Percentiles rank a stretch among this genome's conserved stretches.
Evolutionary conservation across 1,140 invertebrate species (phyloP).

Genomic region (Coenobita brevimanus): DNA sequence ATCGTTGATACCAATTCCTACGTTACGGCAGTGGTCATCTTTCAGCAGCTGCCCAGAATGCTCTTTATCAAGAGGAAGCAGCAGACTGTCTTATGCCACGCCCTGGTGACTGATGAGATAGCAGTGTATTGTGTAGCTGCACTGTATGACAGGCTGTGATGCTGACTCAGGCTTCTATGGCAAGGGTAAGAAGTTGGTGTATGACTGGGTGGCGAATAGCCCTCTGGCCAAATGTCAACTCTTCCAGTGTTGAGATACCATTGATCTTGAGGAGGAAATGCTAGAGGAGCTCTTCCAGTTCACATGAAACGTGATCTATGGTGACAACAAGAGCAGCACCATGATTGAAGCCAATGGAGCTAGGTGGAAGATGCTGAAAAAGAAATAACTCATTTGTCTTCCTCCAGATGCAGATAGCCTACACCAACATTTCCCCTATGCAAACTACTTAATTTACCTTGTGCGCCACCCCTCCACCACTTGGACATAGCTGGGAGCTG

Average conservation of each 20-base stretch:
- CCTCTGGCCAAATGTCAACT: not conserved
- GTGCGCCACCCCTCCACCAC: not conserved
- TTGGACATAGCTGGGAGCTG: not conserved
- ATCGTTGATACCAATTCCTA: not conserved
- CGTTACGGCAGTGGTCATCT: not conserved
- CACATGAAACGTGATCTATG: not conserved
- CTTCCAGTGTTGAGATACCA: not conserved
- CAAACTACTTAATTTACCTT: slow-evolving; percentile 3
- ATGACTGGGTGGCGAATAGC: not conserved
- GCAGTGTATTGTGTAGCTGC: slow-evolving; percentile 1
- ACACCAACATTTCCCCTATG: not conserved
- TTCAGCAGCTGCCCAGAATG: not conserved
- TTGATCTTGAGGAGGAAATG: not conserved
- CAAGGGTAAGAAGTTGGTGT: not conserved
- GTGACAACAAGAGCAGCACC: not conserved
- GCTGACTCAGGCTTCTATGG: not conserved
- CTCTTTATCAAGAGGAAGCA: not conserved
- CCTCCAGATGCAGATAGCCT: not conserved
- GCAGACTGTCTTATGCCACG: not conserved
- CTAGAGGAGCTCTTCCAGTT: too few species aligned
- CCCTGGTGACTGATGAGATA: not conserved
- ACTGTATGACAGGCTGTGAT: slow-evolving; percentile 1
- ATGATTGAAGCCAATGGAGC: not conserved
- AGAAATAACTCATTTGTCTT: not conserved
- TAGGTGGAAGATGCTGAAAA: not conserved